Evolutionary conservation across 23 tunicate genomes (phyloP).

Genomic region (Botrylloides violaceus): DNA sequence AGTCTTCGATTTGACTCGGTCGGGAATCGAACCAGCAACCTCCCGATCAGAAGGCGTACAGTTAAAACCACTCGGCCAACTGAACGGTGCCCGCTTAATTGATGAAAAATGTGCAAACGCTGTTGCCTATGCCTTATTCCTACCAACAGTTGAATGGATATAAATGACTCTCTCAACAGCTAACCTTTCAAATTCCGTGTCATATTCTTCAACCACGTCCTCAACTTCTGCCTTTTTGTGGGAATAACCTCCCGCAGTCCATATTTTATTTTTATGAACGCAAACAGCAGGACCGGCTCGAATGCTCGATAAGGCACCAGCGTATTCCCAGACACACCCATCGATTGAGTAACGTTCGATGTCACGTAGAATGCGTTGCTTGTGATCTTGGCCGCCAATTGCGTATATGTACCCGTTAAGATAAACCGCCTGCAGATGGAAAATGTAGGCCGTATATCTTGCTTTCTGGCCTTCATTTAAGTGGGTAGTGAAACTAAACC

Average conservation of each 20-base stretch:
- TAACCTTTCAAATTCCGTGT: constrained; percentile 51
- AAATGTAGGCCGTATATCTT: no score
- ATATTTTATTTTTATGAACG: constrained; percentile 33
- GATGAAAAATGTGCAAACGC: no score
- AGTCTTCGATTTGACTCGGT: no score
- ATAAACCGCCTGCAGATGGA: constrained; percentile 54
- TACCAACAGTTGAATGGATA: no score
- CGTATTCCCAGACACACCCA: constrained; percentile 47
- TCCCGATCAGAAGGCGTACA: no score
- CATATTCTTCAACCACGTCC: constrained; percentile 67
- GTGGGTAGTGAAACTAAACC: no score
- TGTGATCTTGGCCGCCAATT: constrained; percentile 89
- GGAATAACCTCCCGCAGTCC: constrained; percentile 81
- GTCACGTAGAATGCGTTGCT: constrained; percentile 71
- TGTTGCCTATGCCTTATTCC: no score
- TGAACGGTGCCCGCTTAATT: no score
- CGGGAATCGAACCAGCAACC: no score
- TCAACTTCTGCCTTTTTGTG: constrained; percentile 52
- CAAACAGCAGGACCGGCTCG: constrained; percentile 66
- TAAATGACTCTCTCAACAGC: neutral
- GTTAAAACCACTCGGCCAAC: no score
- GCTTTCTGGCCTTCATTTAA: no score
- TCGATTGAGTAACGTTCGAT: constrained; percentile 64
- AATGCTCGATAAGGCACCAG: constrained; percentile 56
- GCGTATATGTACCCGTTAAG: constrained; percentile 72